Evolutionary conservation across 2,113 vertebrate genomes (phyloP).

Genomic region (Tylochromis polylepis): DNA sequence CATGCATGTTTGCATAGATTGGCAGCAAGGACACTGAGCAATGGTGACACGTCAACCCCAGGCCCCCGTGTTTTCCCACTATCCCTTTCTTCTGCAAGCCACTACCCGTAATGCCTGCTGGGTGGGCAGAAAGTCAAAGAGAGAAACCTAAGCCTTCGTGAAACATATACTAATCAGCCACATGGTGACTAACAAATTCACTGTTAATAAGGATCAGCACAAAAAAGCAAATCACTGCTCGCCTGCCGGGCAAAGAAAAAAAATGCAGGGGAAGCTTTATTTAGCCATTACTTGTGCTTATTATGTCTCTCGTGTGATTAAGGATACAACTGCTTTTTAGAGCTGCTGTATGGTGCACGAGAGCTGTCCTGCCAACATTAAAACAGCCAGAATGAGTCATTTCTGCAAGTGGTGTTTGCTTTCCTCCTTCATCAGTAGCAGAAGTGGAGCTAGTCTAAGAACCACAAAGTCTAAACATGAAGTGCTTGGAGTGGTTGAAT

Average conservation of each 20-base stretch:
- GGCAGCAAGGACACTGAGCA: slow-evolving; percentile 38
- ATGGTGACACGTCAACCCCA: slow-evolving; percentile 51
- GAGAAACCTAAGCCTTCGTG: slow-evolving; percentile 42
- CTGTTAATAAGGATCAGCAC: slow-evolving; percentile 19
- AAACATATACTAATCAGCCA: slow-evolving; percentile 44
- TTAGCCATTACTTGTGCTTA: neutral
- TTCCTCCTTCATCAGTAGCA: neutral
- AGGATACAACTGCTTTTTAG: neutral
- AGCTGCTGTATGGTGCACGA: neutral
- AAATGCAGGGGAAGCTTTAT: neutral
- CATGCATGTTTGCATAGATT: neutral
- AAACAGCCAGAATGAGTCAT: neutral
- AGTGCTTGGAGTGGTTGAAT: neutral
- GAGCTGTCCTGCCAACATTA: neutral
- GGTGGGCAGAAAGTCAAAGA: slow-evolving; percentile 50
- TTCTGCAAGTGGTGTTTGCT: neutral
- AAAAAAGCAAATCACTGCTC: neutral
- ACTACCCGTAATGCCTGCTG: slow-evolving; percentile 45
- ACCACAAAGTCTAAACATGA: neutral
- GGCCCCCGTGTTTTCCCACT: slow-evolving; percentile 54
- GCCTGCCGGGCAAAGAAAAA: neutral
- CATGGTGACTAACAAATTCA: slow-evolving; percentile 20
- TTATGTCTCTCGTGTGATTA: neutral
- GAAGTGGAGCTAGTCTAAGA: neutral
- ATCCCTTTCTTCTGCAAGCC: slow-evolving; percentile 46